Base-by-base conservation (phyloP, 2,888 invertebrate genomes). In the Phrixothrix hirtus region DNA sequence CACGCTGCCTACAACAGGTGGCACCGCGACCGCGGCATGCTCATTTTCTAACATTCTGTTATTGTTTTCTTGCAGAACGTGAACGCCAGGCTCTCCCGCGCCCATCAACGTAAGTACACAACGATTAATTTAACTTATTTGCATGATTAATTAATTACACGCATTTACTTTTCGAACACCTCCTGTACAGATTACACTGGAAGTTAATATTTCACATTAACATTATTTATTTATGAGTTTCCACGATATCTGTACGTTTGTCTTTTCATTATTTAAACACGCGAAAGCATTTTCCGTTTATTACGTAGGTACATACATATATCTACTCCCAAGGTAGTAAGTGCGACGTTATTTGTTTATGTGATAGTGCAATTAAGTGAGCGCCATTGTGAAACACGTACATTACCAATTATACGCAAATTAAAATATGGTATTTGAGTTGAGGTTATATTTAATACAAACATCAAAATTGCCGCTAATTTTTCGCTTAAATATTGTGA, bases 91-190 rank as follows among this genome's bases (percentile, higher is more conserved):
- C 65, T 59, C 63, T 75, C 55, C 74, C 69, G 61, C 72, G 77
- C 59, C 70, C 76, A 58, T 74, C 77, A 60, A 73, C 78, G 81
- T 81, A 75, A 81, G 81, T 80, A 78, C 62, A 45, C 30, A 21
- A 46, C 21, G 34, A 43, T 41, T 48, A 26, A 42, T 51, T 58
- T 35, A 26, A 44, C 42, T 14, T 53, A 17, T 25, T 44, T 50
- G 42, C 49, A 21, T 46, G 48, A 36, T 39, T 54, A 32, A 35
- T 16, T 43, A 42, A 48, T 35, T 47, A 31, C 14, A 26, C 21
- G 21, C 7, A 21, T 5, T 3, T 21, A 7, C 21, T 21, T 7
- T 7, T 21, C 21, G 21, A 7, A 21, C 21, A 21, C 21, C 21
- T 21, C n/a, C n/a, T n/a, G n/a, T n/a, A n/a, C n/a, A n/a, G n/a